Evolutionary conservation across 1,140 invertebrate genomes (phyloP).

Genomic region (Sinonovacula constricta): DNA sequence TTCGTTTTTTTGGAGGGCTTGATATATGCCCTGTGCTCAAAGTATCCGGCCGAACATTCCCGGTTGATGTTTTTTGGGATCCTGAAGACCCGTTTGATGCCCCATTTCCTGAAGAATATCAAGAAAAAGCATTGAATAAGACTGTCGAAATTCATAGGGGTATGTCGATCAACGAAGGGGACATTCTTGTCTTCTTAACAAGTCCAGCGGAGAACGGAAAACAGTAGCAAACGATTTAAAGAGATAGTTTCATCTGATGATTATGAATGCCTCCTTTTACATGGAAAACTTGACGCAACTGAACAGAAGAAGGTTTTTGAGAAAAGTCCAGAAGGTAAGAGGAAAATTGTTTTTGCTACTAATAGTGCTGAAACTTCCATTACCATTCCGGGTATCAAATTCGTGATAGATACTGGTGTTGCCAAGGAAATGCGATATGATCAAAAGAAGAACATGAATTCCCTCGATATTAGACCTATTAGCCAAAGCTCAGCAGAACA

Average conservation of each 20-base stretch:
- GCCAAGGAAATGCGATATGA: constrained; percentile 74
- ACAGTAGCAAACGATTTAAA: constrained; percentile 60
- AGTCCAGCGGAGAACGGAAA: constrained; percentile 73
- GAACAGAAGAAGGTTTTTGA: constrained; percentile 86
- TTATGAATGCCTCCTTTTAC: constrained; percentile 84
- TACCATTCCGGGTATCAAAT: constrained; percentile 75
- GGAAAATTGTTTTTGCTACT: constrained; percentile 77
- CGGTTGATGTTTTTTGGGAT: constrained; percentile 93
- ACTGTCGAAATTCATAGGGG: constrained; percentile 95
- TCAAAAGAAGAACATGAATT: constrained; percentile 66
- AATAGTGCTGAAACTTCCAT: constrained; percentile 78
- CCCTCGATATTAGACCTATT: constrained; percentile 59
- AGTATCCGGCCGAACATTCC: constrained; percentile 91
- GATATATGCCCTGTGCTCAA: constrained; percentile 95
- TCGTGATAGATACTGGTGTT: constrained; percentile 76
- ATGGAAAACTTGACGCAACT: constrained; percentile 97
- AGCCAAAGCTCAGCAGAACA: constrained; percentile 74
- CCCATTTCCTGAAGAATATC: constrained; percentile 85
- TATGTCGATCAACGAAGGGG: constrained; percentile 96
- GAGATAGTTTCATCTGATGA: constrained; percentile 18
- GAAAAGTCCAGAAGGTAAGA: constrained; percentile 47
- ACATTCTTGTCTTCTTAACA: constrained; percentile 98
- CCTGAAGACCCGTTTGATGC: constrained; percentile 93
- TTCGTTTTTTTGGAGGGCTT: constrained; percentile 88
- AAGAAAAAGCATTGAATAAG: constrained; percentile 97